Conservation (phyloP, 2,113 vertebrate species). For the Tetraodon nigroviridis region DNA sequence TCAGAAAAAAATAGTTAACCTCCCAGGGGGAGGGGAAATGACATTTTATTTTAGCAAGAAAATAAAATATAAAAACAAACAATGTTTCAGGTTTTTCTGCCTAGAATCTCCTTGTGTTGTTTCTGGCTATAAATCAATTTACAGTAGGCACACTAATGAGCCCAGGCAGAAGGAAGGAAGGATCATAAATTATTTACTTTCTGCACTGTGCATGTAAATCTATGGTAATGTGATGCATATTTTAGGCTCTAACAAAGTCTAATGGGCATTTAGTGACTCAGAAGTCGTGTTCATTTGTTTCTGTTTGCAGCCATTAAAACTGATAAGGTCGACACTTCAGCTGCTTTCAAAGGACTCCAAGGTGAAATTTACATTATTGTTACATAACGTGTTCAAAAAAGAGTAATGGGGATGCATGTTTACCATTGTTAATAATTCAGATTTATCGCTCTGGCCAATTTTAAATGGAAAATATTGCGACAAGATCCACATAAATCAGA, state of each 20-base stretch:
- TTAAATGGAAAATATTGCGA: no score
- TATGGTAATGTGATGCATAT: slow-evolving; percentile 36
- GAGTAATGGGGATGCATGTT: no score
- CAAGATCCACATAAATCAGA: no score
- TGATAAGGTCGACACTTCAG: slow-evolving; percentile 9
- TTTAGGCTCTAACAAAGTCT: slow-evolving; percentile 33
- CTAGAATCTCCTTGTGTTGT: slow-evolving; percentile 19
- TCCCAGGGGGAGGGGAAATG: slow-evolving; percentile 1
- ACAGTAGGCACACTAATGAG: slow-evolving; percentile 36
- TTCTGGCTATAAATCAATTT: slow-evolving; percentile 32
- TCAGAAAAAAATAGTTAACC: slow-evolving; percentile 1
- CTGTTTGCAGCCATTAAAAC: not conserved
- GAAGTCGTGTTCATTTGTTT: not conserved
- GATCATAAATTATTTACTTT: slow-evolving; percentile 25
- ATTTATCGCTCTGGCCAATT: no score
- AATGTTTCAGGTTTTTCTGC: slow-evolving; percentile 42
- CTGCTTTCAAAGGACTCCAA: not conserved
- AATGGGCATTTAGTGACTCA: slow-evolving; percentile 20
- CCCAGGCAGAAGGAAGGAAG: slow-evolving; percentile 25
- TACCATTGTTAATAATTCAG: no score
- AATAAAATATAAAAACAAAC: slow-evolving; percentile 42
- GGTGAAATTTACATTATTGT: not conserved
- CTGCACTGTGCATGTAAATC: slow-evolving; percentile 44
- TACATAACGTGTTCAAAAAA: not conserved
- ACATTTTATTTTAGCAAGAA: slow-evolving; percentile 32